Evolutionary conservation across 2,113 vertebrate species (phyloP), one percentile per base, ranked within the genome.

Genomic region (Anhinga rufa): DNA sequence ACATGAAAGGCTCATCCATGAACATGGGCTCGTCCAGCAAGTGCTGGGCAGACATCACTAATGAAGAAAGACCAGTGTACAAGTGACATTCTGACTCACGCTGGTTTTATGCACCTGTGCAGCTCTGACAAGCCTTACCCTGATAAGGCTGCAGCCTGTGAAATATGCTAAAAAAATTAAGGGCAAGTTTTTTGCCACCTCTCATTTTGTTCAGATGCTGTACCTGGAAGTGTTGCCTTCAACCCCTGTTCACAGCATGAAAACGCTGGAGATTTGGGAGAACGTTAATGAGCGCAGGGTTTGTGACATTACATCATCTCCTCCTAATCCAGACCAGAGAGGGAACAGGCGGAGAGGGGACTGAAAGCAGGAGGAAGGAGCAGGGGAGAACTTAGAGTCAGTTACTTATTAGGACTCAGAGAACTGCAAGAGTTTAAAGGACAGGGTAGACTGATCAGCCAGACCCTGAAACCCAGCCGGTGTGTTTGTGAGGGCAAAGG

Each of bases 91-190:
- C 42, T 51, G 66, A 7, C 51, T 78, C 32, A 15, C 1, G 0
- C 7, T 29, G 44, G 38, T 16, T 60, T 5, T 7, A 10, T 2
- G 3, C 0, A 0, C 2, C 6, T n/a, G 49, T 17, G n/a, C n/a
- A 9, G 55, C 49, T n/a, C 46, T 48, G 19, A 17, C 44, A 46
- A 46, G 44, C 44, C 44, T 46, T 46, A 46, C n/a, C 34, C 60
- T 34, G 32, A 7, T 9, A 29, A 0, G 1, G 49, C 70, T 72
- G 20, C 42, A 80, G 57, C 46, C 20, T 46, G n/a, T 9, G 21
- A 44, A 78, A 61, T 9, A 49, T 0, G 0, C 40, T 12, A 17
- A 22, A 65, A 36, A 52, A 69, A 44, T 31, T 7, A 55, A 31
- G 38, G 44, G 20, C 6, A 15, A 14, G 34, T 29, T 31, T 32